Evolutionary conservation across 2,888 invertebrate genomes (phyloP), one percentile per base, ranked within the genome.

Genomic region (Petrolisthes cinctipes): DNA sequence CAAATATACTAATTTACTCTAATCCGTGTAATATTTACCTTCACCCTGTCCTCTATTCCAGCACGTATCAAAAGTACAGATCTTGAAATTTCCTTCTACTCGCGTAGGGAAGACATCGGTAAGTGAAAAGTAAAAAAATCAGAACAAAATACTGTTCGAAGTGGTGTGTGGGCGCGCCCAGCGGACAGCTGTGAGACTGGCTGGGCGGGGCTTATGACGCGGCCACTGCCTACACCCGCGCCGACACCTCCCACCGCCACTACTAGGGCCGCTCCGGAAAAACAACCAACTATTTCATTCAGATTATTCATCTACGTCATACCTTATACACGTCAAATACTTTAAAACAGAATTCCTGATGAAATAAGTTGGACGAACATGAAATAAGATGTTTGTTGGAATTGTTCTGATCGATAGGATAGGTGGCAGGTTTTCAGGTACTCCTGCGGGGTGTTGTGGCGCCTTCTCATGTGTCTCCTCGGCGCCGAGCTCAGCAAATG

Each of bases 201-300:
- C 61, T 79, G 83, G 86, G 86, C 86, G 86, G 83, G 73, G 86
- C 86, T 83, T 86, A 73, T 83, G 86, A 83, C 83, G 86, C 86
- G 86, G 83, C 83, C 86, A 53, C 86, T 83, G 79, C 86, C 86
- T 83, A 83, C 86, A 86, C 78, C 86, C 86, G 86, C 86, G 83
- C 71, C 86, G 83, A 86, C 86, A 86, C 86, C 86, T 86, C 86
- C 86, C 86, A 86, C 86, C 83, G 80, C 86, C 86, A 80, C 86
- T 73, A 53, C 83, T 83, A 85, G 85, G 80, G 73, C 85, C 85
- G 11, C 71, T 82, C 86, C 82, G 66, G 81, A 86, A 86, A 86
- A 82, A 17, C 51, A 82, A 17, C 51, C 53, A 51, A 23, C 82
- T 20, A 86, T 79, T 82, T 51, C 61, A 66, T 75, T 20, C 11